phyloP scores from a whole-genome alignment of 1,140 invertebrate species.

The Cydia amplana region DNA sequence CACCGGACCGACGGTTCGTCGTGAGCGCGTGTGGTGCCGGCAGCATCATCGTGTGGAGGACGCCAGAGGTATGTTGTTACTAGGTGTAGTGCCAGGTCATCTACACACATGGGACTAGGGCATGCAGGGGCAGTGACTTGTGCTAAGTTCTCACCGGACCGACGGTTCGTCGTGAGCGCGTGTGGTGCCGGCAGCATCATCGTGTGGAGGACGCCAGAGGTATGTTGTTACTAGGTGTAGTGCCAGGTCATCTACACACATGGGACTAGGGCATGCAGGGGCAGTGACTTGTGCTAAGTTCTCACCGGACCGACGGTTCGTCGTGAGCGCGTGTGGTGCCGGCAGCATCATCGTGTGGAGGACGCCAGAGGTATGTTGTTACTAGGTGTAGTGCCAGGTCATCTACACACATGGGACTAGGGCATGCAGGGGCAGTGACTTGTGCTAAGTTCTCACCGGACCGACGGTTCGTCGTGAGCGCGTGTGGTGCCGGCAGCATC shows the following conservation, averaged over 20 bases:
- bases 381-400: too few relatives aligned
- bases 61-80: slow-evolving; percentile 79
- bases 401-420: too few relatives aligned
- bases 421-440: slow-evolving; percentile 89
- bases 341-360: slow-evolving; percentile 93
- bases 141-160: slow-evolving; percentile 87
- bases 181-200: slow-evolving; percentile 91
- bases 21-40: slow-evolving; percentile 90
- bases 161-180: slow-evolving; percentile 85
- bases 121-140: slow-evolving; percentile 89
- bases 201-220: slow-evolving; percentile 87
- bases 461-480: slow-evolving; percentile 85
- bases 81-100: too few relatives aligned
- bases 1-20: slow-evolving; percentile 85
- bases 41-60: slow-evolving; percentile 91
- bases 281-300: slow-evolving; percentile 87
- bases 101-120: too few relatives aligned
- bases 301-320: slow-evolving; percentile 84
- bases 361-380: slow-evolving; percentile 81
- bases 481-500: slow-evolving; percentile 89
- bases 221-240: too few relatives aligned
- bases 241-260: too few relatives aligned
- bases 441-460: slow-evolving; percentile 87
- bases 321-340: slow-evolving; percentile 89
- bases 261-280: slow-evolving; percentile 90